Evolutionary conservation across 1,140 invertebrate genomes (phyloP), one percentile per base, ranked within the genome.

Genomic region (Megalonaias nervosa): DNA sequence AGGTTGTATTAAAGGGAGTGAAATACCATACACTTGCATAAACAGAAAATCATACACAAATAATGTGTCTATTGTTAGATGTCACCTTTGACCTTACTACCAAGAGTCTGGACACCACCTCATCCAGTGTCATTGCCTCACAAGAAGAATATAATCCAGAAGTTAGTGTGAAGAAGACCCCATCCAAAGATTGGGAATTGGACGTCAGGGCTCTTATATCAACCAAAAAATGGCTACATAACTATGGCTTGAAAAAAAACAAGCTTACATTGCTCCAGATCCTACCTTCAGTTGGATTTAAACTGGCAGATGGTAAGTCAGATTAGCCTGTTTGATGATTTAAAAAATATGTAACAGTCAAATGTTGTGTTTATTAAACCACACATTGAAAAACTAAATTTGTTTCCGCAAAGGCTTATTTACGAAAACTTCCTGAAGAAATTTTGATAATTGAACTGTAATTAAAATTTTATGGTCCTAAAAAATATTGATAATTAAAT

Each of bases 241-340:
- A 87, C 69, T 89, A 90, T 75, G 90, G 90, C 0, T 82, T 91
- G 26, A 83, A 85, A 64, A 85, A 85, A 67, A 88, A 88, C 74
- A 84, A 85, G 31, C 77, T 91, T 16, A 82, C 86, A 15, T 77
- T 91, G 31, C 68, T 84, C 56, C 84, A 88, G 66, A 83, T 91
- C n/a, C 70, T 91, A 21, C 86, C 86, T n/a, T 74, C 81, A 23
- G 87, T 91, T 73, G 90, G 90, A n/a, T 91, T 91, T 73, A 90
- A 90, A 80, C 84, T 88, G 38, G 83, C 78, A 79, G 88, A 90
- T 77, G 88, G 89, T 91, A 73, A 74, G 84, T 75, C 26, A 17
- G n/a, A 17, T 14, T 75, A 9, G 15, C 16, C 23, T 21, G n/a
- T 12, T 14, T 11, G 17, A 13, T 31, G 38, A 48, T 11, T 9